Evolutionary conservation across 1,140 invertebrate genomes (phyloP), one percentile per base, ranked within the genome.

Genomic region (Drosophila sucinea): DNA sequence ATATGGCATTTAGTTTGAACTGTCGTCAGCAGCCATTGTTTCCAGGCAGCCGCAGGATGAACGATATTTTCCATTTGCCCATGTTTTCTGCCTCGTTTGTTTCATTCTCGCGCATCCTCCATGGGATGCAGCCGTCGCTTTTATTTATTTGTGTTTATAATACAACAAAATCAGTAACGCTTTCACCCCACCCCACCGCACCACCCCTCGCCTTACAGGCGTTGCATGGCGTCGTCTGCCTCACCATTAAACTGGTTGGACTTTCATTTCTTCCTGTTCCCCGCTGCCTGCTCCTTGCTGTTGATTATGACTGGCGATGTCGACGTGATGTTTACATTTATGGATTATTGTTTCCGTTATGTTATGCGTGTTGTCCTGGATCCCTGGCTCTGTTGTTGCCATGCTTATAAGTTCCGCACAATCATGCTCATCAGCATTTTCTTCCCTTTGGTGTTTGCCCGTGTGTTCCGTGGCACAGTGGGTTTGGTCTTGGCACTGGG

Each of bases 81-180:
- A 66, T 65, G 73, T 85, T 84, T 51, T 77, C 69, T 84, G 79
- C 75, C 79, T 75, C 83, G 75, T 79, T 86, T 87, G 70, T 68
- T 78, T 70, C 64, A 65, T 41, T 73, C 76, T 70, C 76, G 62
- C 71, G 67, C 76, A 79, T 87, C 80, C 84, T 89, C 78, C 65
- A 6, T 23, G 6, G 44, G n/a, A 6, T 51, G n/a, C 73, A 63
- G 77, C 81, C 79, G 75, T 67, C 67, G 65, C 73, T 80, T 89
- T 90, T 90, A 89, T 90, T 89, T 90, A 90, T 90, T 90, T 90
- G 82, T 90, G 85, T 90, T 90, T 90, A 90, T 90, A 90, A 90
- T 90, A 90, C 87, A 90, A 90, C 87, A 90, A 90, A 90, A 90
- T 90, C 87, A 90, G 87, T 76, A 89, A 90, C 89, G 87, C 87